Percentiles rank a stretch among this genome's conserved stretches.
Evolutionary conservation across 2,888 invertebrate genomes (phyloP).

Genomic region (Ichneumoninae sp.): DNA sequence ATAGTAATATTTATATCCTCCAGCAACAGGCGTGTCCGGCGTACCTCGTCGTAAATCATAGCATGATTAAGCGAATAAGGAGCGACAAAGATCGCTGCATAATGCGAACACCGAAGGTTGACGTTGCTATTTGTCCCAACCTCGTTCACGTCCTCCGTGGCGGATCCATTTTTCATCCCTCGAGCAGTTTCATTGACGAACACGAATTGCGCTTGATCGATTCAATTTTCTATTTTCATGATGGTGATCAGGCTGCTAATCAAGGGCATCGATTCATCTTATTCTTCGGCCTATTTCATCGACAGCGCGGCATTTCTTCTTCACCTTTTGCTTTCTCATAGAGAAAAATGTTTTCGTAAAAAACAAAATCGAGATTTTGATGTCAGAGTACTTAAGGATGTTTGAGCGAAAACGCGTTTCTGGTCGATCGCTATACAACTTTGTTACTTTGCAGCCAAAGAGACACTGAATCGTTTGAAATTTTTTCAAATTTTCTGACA

Average conservation of each 20-base stretch:
- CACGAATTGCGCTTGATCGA: not conserved
- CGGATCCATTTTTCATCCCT: not conserved
- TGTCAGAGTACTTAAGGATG: too few species aligned
- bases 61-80: constrained; percentile 1
- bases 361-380: too few species aligned
- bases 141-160: not conserved
- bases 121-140: constrained; percentile 5
- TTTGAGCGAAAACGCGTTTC: too few species aligned
- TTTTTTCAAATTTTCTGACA: too few species aligned
- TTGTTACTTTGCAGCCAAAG: too few species aligned
- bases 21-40: constrained; percentile 10
- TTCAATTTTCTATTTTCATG: not conserved
- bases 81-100: constrained; percentile 1
- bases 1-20: constrained; percentile 37
- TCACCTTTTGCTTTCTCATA: too few species aligned
- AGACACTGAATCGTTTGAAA: too few species aligned
- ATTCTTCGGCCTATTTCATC: too few species aligned
- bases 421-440: too few species aligned
- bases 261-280: not conserved
- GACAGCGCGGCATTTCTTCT: too few species aligned
- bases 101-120: constrained; percentile 7
- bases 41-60: constrained; percentile 34
- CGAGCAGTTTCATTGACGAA: not conserved
- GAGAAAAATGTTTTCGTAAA: too few species aligned
- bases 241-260: not conserved